These are phyloP conservation scores for Spodoptera picta DNA, from an alignment of 2,888 invertebrate species.

Conservation along the genomic window DNA sequence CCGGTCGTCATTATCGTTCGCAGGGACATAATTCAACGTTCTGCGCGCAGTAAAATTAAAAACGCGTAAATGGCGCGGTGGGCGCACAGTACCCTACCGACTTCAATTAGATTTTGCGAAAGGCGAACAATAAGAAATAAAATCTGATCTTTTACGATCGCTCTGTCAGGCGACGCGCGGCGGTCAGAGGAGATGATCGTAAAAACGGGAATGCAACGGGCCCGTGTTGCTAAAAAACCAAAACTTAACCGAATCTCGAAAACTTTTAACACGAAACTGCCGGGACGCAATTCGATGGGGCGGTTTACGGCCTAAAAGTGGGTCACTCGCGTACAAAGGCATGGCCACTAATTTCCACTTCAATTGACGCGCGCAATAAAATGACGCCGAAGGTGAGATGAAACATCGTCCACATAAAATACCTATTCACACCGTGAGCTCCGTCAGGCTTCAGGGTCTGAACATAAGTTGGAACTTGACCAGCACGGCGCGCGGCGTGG, in stretches of 20 bases:
- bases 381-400: conserved; percentile 57
- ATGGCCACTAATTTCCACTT: conserved; percentile 56
- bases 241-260: conserved; percentile 71
- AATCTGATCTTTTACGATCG: conserved; percentile 85
- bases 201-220: conserved; percentile 86
- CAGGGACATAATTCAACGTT: conserved; percentile 79
- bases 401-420: conserved; percentile 41
- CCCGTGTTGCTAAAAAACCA: conserved; percentile 76
- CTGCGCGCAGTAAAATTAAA: conserved; percentile 82
- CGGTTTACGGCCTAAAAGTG: conserved; percentile 80
- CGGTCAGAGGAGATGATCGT: conserved; percentile 81
- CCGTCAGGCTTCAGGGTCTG: conserved; percentile 10
- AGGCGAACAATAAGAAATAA: conserved; percentile 88
- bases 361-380: conserved; percentile 57
- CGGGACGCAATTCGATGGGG: conserved; percentile 78
- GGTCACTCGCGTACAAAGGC: conserved; percentile 75
- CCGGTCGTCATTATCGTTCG: conserved; percentile 71
- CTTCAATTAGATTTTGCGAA: conserved; percentile 88
- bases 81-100: conserved; percentile 68
- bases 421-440: conserved; percentile 5
- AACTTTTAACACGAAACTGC: conserved; percentile 71
- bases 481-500: conserved; percentile 57
- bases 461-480: neutral
- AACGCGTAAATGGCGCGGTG: conserved; percentile 82
- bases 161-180: conserved; percentile 81